Evolutionary conservation across 2,113 vertebrate genomes (phyloP).

Genomic region (Ginglymostoma cirratum): DNA sequence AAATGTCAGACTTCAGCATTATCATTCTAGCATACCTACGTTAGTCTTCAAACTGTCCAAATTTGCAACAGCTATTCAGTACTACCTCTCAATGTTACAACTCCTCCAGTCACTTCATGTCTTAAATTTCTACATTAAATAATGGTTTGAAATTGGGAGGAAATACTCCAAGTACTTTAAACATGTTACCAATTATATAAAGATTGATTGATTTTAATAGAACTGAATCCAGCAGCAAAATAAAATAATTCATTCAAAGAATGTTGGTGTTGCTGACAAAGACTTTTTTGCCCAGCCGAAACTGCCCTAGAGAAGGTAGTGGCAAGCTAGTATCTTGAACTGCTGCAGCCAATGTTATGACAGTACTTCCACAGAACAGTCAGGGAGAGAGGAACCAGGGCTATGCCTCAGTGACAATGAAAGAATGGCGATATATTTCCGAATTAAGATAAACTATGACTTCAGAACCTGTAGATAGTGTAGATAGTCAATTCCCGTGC

Average conservation of each 20-base stretch:
- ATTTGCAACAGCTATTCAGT: background rate
- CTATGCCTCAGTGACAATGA: too few species aligned
- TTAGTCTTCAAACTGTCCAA: background rate
- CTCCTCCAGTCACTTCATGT: background rate
- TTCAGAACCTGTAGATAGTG: too few species aligned
- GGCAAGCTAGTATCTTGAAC: too few species aligned
- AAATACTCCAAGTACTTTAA: background rate
- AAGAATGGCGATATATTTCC: too few species aligned
- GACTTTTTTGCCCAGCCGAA: too few species aligned
- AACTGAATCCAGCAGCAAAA: background rate
- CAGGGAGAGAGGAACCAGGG: too few species aligned
- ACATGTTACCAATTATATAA: background rate
- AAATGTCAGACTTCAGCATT: background rate
- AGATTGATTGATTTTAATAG: background rate
- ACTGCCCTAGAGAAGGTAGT: too few species aligned
- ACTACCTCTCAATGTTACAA: background rate
- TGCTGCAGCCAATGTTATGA: too few species aligned
- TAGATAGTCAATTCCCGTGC: too few species aligned
- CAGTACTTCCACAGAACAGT: too few species aligned
- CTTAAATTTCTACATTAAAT: background rate
- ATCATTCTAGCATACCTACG: background rate
- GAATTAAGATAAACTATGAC: too few species aligned
- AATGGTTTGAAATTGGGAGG: background rate
- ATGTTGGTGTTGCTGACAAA: too few species aligned
- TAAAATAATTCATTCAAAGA: background rate